Percentiles rank a stretch among this genome's conserved stretches.
Evolutionary conservation across 2,888 invertebrate species (phyloP).

Genomic region (Nezara viridula): DNA sequence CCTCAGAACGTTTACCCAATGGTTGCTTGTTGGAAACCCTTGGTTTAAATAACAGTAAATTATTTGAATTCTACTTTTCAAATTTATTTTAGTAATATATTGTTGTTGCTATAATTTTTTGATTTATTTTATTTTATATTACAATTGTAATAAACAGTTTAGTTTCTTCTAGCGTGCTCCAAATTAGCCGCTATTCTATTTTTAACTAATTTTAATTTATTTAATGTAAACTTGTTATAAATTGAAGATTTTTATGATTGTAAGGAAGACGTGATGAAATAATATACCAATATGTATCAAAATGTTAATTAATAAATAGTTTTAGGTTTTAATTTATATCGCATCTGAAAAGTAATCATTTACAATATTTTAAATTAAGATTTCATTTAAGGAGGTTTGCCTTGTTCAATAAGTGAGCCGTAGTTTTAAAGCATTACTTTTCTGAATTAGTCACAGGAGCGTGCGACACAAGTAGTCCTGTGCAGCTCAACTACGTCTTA

Average conservation of each 20-base stretch:
- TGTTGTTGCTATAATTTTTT: background rate
- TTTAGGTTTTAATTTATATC: background rate
- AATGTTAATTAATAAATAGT: background rate
- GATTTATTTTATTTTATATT: background rate
- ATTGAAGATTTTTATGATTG: conserved; percentile 25
- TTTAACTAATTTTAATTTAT: conserved; percentile 36
- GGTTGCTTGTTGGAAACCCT: background rate
- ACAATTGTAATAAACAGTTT: background rate
- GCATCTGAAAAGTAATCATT: conserved; percentile 10
- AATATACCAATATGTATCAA: background rate
- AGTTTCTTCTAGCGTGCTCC: background rate
- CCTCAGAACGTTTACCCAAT: background rate
- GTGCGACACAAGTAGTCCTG: background rate
- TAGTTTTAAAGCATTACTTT: background rate
- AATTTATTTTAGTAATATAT: background rate
- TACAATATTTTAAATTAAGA: conserved; percentile 1
- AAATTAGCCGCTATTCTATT: background rate
- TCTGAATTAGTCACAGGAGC: conserved; percentile 13
- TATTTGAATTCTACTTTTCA: background rate
- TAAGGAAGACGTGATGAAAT: conserved; percentile 29
- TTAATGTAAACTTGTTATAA: conserved; percentile 25
- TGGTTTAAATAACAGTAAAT: background rate
- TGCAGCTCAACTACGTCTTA: conserved; percentile 35
- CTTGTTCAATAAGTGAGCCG: background rate
- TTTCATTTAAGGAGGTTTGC: background rate